Conservation (phyloP, 2,888 invertebrate species). For the Anodontia alba region DNA sequence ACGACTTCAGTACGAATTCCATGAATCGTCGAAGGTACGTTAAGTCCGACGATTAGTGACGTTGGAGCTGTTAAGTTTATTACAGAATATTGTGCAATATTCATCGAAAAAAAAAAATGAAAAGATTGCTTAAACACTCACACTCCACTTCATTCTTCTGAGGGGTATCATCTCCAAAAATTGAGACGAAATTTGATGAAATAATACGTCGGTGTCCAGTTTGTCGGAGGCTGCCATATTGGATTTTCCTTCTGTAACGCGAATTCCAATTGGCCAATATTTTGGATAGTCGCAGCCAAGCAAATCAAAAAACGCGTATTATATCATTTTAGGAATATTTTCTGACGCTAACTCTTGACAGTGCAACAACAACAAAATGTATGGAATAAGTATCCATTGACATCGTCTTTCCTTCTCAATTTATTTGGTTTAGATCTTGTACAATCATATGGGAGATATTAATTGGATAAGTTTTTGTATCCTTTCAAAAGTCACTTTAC, state of each 20-base stretch:
- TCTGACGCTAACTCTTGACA: not conserved
- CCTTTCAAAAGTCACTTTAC: no score
- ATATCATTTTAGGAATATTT: not conserved
- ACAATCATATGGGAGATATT: no score
- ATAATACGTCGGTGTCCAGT: slow-evolving; percentile 31
- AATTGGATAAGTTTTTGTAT: no score
- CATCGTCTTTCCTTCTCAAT: not conserved
- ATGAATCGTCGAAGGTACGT: no score
- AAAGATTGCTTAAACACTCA: slow-evolving; percentile 25
- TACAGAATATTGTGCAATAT: no score
- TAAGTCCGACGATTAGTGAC: no score
- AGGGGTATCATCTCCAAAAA: slow-evolving; percentile 81
- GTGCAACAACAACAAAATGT: slow-evolving; percentile 12
- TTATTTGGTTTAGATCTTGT: no score
- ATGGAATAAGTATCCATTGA: not conserved
- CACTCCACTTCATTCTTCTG: slow-evolving; percentile 77
- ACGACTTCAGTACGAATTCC: no score
- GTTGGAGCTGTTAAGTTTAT: no score
- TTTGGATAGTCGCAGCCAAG: no score
- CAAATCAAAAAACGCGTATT: not conserved
- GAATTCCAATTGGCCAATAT: not conserved
- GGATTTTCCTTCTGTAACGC: slow-evolving; percentile 11
- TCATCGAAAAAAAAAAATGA: no score
- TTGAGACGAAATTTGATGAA: slow-evolving; percentile 70
- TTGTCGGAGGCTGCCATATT: slow-evolving; percentile 74